Evolutionary conservation across 2,113 vertebrate species (phyloP), one percentile per base, ranked within the genome.

Genomic region (Phylloscopus whistleri): DNA sequence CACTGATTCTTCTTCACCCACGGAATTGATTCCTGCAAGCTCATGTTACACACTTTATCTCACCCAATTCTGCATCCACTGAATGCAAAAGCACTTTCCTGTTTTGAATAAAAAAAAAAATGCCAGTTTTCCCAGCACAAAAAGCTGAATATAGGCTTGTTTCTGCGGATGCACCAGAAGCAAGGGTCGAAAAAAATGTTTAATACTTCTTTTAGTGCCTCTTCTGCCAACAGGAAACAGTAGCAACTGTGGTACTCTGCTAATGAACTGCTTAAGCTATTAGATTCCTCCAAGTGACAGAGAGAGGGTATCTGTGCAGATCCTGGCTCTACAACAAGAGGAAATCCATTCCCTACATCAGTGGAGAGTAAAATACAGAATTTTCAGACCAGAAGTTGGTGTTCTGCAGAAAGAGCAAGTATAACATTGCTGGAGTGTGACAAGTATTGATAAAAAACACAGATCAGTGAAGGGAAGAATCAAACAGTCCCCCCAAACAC

Each of bases 301-400:
- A 11, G 30, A 84, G 63, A 91, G 67, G 24, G 30, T 56, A 58
- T 83, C 39, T 84, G 60, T 37, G 72, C 68, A 85, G 77, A 72
- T 64, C 48, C 53, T 13, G 44, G 28, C 64, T 75, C 46, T 17
- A 70, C 52, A 72, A 60, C 31, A 72, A 70, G 68, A 64, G 9
- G 41, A 96, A 96, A 94, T 78, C 69, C 55, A 49, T 66, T 89
- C 88, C 52, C 44, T 78, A 88, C 64, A 30, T 51, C 90, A 83
- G 27, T 14, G 16, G 86, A 84, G 56, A 39, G 39, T 37, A 89
- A 95, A 96, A 95, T 31, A 51, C 22, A 67, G 79, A 92, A 58
- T 83, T 48, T 91, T 81, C 72, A 80, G 39, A 48, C 46, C 26
- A 66, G 64, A 76, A 62, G 66, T 84, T 49, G 31, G 31, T 83